A percentile compares a stretch with the other conserved stretches of the same genome.
These are phyloP conservation scores for Nebria brevicollis DNA, from an alignment of 2,888 invertebrate genomes.

Conservation along the genomic window DNA sequence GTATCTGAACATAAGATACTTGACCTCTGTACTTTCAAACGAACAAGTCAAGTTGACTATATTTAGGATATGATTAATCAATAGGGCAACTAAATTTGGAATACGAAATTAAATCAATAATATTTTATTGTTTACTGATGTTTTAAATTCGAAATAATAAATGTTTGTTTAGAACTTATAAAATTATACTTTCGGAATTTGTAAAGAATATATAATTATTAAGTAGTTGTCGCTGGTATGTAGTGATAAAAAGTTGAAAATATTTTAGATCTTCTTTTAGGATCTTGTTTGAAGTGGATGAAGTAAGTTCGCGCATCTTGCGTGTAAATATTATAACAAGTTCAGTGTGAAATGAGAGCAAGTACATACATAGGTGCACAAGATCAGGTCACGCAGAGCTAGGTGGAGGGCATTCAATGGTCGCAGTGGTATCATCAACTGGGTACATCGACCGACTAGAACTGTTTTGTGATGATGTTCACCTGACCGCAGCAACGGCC, in stretches of 20 bases:
- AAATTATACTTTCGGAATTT: too few relatives aligned
- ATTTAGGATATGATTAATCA: background rate
- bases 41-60: background rate
- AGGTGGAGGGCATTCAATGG: background rate
- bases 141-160: too few relatives aligned
- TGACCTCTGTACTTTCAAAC: background rate
- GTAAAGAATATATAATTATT: too few relatives aligned
- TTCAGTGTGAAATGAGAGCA: background rate
- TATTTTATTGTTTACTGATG: too few relatives aligned
- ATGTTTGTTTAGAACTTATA: too few relatives aligned
- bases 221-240: too few relatives aligned
- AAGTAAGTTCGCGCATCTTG: background rate
- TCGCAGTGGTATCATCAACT: background rate
- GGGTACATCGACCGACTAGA: background rate
- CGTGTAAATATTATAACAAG: background rate
- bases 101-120: background rate
- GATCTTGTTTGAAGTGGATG: background rate
- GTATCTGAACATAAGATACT: background rate
- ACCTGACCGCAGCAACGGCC: background rate
- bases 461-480: background rate
- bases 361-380: background rate
- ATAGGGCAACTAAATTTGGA: background rate
- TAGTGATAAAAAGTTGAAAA: too few relatives aligned
- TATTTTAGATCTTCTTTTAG: too few relatives aligned
- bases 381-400: background rate